Conservation (phyloP, 2,888 invertebrate species). For the Scrobipalpa atriplicella region DNA sequence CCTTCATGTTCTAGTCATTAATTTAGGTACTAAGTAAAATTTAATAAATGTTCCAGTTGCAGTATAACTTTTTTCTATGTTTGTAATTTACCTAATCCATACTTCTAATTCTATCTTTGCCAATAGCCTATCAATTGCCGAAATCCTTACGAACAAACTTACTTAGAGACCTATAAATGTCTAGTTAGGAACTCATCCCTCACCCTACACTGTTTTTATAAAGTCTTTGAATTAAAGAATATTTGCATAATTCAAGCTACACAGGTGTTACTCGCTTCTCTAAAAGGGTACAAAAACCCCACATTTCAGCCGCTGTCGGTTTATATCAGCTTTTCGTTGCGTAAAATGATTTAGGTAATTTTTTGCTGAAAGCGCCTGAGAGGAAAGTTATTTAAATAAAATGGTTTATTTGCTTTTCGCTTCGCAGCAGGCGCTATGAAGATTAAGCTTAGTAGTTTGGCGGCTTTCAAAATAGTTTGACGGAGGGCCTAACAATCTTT, state of each 20-base stretch:
- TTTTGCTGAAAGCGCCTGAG: not conserved
- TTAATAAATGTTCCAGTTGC: too few species aligned
- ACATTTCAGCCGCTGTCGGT: constrained; percentile 30
- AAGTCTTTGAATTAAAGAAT: constrained; percentile 55
- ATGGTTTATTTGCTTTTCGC: not conserved
- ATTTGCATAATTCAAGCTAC: constrained; percentile 67
- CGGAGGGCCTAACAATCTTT: too few species aligned
- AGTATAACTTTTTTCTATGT: too few species aligned
- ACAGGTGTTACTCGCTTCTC: constrained; percentile 52
- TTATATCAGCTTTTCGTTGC: constrained; percentile 24
- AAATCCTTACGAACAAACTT: too few species aligned
- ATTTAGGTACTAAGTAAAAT: too few species aligned
- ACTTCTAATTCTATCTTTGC: too few species aligned
- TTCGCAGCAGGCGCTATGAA: not conserved
- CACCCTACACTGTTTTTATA: constrained; percentile 23
- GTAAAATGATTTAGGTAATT: constrained; percentile 28
- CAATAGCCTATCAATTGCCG: too few species aligned
- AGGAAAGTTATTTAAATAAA: not conserved
- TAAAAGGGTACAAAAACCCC: constrained; percentile 62
- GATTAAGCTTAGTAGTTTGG: not conserved
- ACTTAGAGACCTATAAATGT: too few species aligned
- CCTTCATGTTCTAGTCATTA: too few species aligned
- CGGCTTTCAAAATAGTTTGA: too few species aligned
- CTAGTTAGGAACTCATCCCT: too few species aligned
- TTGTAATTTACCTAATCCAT: too few species aligned